These are phyloP conservation scores for Hydrotaea diabolus DNA, from an alignment of 2,888 invertebrate genomes.

Conservation along the genomic window DNA sequence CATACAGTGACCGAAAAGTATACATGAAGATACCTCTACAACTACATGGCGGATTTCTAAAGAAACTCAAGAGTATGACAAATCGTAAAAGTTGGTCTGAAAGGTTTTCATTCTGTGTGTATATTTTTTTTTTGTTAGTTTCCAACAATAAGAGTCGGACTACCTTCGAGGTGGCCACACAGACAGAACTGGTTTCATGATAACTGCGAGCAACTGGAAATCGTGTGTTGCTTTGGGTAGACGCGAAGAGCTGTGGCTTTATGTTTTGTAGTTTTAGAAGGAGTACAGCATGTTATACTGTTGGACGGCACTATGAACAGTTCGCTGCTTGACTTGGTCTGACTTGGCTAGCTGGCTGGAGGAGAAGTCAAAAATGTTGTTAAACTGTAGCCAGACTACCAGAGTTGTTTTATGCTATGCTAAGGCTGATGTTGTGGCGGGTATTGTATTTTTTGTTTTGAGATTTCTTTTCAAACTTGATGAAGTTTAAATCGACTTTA, in stretches of 20 bases:
- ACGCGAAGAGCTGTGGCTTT: conserved; percentile 2
- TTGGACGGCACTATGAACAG: background rate
- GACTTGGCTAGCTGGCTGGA: conserved; percentile 1
- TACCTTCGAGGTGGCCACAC: conserved; percentile 57
- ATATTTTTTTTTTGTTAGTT: background rate
- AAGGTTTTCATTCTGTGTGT: conserved; percentile 22
- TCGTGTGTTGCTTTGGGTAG: conserved; percentile 43
- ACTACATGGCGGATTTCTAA: conserved; percentile 37
- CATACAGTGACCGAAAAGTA: background rate
- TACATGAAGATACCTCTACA: conserved; percentile 5
- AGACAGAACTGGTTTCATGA: conserved; percentile 57
- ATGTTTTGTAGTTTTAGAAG: conserved; percentile 53
- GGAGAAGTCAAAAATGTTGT: background rate
- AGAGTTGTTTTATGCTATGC: conserved; percentile 17
- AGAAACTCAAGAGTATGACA: conserved; percentile 68
- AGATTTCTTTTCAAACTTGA: conserved; percentile 44
- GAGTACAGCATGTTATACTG: conserved; percentile 10
- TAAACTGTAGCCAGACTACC: background rate
- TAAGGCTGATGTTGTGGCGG: background rate
- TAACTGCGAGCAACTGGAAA: conserved; percentile 58
- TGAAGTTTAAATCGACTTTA: conserved; percentile 41
- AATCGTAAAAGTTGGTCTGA: conserved; percentile 45
- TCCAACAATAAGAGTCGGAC: conserved; percentile 41
- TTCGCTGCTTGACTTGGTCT: conserved; percentile 42
- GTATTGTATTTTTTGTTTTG: conserved; percentile 42